Conservation (phyloP, 2,888 invertebrate species). For the Prosapia bicincta region DNA sequence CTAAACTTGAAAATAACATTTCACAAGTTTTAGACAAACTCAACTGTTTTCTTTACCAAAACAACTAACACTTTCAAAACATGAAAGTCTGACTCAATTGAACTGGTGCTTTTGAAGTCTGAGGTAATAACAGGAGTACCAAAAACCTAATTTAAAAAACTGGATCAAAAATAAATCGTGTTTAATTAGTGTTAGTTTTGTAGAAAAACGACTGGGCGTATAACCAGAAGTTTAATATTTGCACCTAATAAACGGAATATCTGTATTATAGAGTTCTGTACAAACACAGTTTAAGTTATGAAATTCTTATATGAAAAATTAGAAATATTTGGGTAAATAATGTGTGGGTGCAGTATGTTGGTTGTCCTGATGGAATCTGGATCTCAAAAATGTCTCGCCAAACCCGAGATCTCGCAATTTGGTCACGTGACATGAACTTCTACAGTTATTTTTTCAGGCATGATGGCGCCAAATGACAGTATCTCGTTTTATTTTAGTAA, state of each 20-base stretch:
- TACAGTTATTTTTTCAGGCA: constrained; percentile 52
- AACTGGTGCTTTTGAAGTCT: background rate
- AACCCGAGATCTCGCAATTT: constrained; percentile 43
- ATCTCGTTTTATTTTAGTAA: constrained; percentile 49
- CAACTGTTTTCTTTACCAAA: background rate
- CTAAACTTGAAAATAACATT: background rate
- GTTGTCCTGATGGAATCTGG: constrained; percentile 34
- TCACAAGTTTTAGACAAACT: background rate
- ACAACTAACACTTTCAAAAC: background rate
- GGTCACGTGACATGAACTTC: constrained; percentile 51
- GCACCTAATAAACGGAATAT: background rate
- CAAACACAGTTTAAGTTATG: background rate
- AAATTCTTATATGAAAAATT: background rate
- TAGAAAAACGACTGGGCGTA: background rate
- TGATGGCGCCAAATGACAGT: constrained; percentile 56
- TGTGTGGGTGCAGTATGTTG: constrained; percentile 20
- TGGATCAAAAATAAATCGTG: background rate
- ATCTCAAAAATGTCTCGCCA: constrained; percentile 38
- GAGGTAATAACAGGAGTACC: background rate
- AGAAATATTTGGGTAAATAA: background rate
- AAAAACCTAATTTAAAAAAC: background rate
- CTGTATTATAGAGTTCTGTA: background rate
- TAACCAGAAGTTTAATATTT: background rate
- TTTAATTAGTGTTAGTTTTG: background rate
- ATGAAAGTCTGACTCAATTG: background rate